Base-by-base conservation (phyloP, 2,113 vertebrate species). In the Aegotheles bennettii region DNA sequence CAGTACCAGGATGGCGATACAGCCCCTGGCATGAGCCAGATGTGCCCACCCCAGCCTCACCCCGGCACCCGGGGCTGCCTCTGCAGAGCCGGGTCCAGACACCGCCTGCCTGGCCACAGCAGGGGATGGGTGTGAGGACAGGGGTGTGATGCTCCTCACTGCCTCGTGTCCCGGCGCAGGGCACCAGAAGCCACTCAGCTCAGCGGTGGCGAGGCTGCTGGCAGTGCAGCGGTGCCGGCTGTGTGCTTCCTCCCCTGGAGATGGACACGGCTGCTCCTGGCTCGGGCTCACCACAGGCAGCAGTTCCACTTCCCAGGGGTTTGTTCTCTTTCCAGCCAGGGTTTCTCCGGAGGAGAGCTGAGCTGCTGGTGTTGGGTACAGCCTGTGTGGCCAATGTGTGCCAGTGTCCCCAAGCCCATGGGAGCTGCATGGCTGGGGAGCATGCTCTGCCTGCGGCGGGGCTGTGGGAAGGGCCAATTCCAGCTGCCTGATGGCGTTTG, bases 221-320 rank as follows among this genome's bases (percentile, higher is more conserved):
- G 73, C 42, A 2, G 0, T 26, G 56, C 73, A 16, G 73, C 1
- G 1, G 15, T 65, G 67, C 45, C 2, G 3, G 53, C 82, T 1
- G 0, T 11, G n/a, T 7, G 60, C 75, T 54, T 45, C 51, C 45
- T 47, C 13, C 40, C 23, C 53, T 13, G 9, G 35, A 68, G 47
- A 61, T 0, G 2, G 35, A 26, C 57, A 16, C 1, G 4, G 65
- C 29, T 15, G 74, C 53, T 56, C 16, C 60, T 13, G 67, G 31
- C 79, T 53, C 0, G 0, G 45, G n/a, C 59, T 88, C 0, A 0
- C 65, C 1, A 4, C 1, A 3, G 51, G 51, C 65, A 61, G 40
- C 2, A 1, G 63, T 50, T 78, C 73, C 9, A 1, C 33, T 36
- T 67, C 60, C 71, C 47, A 31, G 33, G 20, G 35, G 40, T 17